Conservation (phyloP, 2,113 vertebrate genomes). For the Sylvicapra grimmia region DNA sequence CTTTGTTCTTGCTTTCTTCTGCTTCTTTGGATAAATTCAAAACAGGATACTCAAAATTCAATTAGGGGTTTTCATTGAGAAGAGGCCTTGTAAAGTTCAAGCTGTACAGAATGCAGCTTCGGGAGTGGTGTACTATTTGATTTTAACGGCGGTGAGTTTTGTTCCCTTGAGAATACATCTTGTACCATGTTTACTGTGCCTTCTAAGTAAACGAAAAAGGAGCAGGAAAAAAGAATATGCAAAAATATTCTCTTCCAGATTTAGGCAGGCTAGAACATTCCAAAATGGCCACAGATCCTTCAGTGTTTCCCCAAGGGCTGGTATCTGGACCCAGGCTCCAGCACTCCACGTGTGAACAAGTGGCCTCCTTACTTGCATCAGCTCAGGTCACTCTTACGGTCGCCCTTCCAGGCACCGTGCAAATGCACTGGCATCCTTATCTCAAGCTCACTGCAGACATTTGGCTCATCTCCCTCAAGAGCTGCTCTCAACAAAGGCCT, state of each 20-base stretch:
- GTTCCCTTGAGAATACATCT: not conserved
- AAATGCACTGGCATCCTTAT: not conserved
- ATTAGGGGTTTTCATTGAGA: not conserved
- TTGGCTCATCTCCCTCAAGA: not conserved
- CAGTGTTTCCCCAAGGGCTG: not conserved
- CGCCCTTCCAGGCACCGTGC: not conserved
- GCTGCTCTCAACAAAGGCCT: not conserved
- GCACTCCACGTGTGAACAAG: not conserved
- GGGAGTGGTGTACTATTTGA: not conserved
- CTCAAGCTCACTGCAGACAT: not conserved
- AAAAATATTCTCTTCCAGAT: slow-evolving; percentile 3
- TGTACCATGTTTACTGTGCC: not conserved
- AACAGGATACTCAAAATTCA: slow-evolving; percentile 21
- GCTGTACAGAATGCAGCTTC: not conserved
- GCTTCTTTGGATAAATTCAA: not conserved
- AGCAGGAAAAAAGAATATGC: not conserved
- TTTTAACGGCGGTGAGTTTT: not conserved
- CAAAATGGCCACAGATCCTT: not conserved
- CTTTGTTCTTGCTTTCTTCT: not conserved
- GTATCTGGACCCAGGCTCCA: no score
- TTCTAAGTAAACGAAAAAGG: not conserved
- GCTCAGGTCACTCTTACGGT: not conserved
- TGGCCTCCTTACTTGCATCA: not conserved
- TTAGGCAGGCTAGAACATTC: not conserved
- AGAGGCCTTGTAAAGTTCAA: not conserved